Conservation (phyloP, 2,113 vertebrate species). For the Pandion haliaetus region DNA sequence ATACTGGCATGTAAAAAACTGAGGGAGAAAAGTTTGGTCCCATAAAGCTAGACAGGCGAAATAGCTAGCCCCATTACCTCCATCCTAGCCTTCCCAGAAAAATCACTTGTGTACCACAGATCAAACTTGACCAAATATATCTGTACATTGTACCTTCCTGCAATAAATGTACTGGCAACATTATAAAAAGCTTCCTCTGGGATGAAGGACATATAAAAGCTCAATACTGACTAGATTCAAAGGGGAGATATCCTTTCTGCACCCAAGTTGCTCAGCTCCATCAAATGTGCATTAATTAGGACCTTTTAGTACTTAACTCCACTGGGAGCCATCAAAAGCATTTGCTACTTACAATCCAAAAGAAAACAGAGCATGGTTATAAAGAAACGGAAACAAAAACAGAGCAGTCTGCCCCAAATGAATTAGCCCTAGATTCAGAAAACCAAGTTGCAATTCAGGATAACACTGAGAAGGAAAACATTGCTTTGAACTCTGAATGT, state of each 20-base stretch:
- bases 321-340: neutral
- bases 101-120: neutral
- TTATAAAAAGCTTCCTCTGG: neutral
- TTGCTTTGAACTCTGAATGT: neutral
- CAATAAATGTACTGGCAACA: neutral
- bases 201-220: neutral
- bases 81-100: neutral
- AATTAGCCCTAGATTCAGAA: neutral
- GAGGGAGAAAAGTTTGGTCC: neutral
- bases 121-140: neutral
- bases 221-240: neutral
- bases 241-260: neutral
- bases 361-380: neutral
- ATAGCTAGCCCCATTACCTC: neutral
- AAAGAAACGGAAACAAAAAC: neutral
- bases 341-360: neutral
- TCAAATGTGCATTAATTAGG: conserved; percentile 14
- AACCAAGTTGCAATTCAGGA: neutral
- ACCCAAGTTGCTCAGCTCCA: neutral
- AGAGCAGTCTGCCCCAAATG: neutral
- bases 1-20: neutral
- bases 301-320: neutral
- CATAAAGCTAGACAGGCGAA: neutral
- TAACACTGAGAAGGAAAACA: neutral
- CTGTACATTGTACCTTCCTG: neutral